Evolutionary conservation across 2,797 vertebrate genomes (phyloP).

Genomic region (Pelodytes ibericus): DNA sequence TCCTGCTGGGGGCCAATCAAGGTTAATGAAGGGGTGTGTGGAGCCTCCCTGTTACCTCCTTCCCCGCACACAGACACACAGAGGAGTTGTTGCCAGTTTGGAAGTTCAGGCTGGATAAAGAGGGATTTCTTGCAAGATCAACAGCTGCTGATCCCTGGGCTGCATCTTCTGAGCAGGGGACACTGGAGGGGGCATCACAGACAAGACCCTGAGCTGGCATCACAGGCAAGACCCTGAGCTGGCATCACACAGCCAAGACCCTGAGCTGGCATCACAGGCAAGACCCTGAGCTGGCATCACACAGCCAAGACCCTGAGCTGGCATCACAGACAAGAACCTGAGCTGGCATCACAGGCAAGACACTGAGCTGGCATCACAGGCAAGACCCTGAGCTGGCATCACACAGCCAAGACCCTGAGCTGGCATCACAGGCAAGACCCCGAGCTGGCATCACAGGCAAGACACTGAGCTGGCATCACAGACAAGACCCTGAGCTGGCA

Average conservation of each 20-base stretch:
- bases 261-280: not conserved
- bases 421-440: not conserved
- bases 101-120: not conserved
- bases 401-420: not conserved
- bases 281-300: not conserved
- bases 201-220: too few relatives aligned
- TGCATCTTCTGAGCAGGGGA: not conserved
- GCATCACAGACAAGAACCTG: too few relatives aligned
- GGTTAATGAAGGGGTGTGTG: constrained; percentile 14
- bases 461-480: too few relatives aligned
- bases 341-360: not conserved
- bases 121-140: not conserved
- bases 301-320: not conserved
- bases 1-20: constrained; percentile 9
- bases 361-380: not conserved
- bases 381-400: not conserved
- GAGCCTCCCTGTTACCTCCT: not conserved
- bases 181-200: not conserved
- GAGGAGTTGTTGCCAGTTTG: not conserved
- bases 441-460: not conserved
- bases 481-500: not conserved
- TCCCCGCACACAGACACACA: not conserved
- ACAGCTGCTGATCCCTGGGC: not conserved
- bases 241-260: not conserved
- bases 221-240: too few relatives aligned